Evolutionary conservation across 2,113 vertebrate species (phyloP), one percentile per base, ranked within the genome.

Genomic region (Eurypyga helias): DNA sequence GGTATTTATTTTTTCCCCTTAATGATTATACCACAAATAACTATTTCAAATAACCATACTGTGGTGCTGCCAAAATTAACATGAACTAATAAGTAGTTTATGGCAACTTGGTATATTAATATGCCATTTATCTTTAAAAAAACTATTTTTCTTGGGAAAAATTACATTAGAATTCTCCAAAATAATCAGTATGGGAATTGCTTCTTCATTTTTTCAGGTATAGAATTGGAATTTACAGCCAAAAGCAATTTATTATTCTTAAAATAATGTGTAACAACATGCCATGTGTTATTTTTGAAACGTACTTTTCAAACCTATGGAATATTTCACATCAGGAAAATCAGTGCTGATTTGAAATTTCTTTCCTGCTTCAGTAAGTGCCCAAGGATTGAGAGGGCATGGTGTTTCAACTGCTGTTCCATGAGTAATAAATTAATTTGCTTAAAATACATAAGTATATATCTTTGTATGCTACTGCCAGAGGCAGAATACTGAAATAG

Each of bases 401-500:
- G 55, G 54, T 91, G 45, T 83, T 71, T 88, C 58, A 93, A 48
- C 46, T 72, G 4, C 45, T 52, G 1, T 94, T 96, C 67, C 81
- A 87, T 58, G 72, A 81, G 55, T 71, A 83, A 90, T 87, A 92
- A 83, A 81, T 77, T 92, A 3, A 88, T 93, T 96, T 88, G 20
- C 49, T 90, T 86, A 71, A 93, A 88, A 82, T 62, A 65, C 5
- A 64, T 51, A 61, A 48, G 71, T 78, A 48, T 54, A 16, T 73
- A 11, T 65, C 10, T 71, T 26, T 76, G 1, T 83, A 20, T 78
- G 52, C 20, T 84, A 41, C 84, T 94, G 76, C 85, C 89, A 79
- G 83, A 89, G 90, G 88, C 88, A 92, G 71, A 36, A 34, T 96
- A 60, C 93, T 29, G 69, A 96, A 94, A 93, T 96, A 93, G 90